Conservation (phyloP, 2,888 invertebrate genomes). For the Plemyria rubiginata region DNA sequence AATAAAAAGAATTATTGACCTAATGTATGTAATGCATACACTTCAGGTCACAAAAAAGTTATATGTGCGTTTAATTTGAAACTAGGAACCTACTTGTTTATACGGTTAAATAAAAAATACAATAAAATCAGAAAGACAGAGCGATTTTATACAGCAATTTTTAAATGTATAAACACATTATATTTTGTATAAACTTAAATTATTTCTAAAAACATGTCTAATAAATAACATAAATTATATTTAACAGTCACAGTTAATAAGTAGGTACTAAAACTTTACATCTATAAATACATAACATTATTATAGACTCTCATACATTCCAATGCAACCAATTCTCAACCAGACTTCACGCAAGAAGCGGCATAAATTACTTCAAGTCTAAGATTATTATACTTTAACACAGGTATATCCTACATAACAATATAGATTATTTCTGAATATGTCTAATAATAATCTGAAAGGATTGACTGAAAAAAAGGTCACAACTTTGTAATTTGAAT, state of each 20-base stretch:
- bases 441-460: conserved; percentile 1
- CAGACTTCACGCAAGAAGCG: not conserved
- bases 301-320: conserved; percentile 10
- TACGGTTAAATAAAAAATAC: not conserved
- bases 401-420: not conserved
- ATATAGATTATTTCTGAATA: not conserved
- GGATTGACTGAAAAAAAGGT: too few species aligned
- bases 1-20: not conserved
- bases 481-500: too few species aligned
- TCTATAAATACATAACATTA: conserved; percentile 22
- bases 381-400: conserved; percentile 18
- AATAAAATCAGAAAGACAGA: not conserved
- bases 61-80: conserved; percentile 17
- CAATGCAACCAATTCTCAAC: conserved; percentile 25
- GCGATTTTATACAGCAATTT: too few species aligned
- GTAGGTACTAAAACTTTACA: not conserved
- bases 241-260: too few species aligned
- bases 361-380: conserved; percentile 13
- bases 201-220: too few species aligned
- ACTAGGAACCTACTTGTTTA: not conserved
- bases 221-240: too few species aligned
- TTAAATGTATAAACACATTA: too few species aligned
- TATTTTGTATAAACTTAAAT: too few species aligned
- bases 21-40: not conserved
- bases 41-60: conserved; percentile 22